Evolutionary conservation across 2,113 vertebrate genomes (phyloP).

Genomic region (Paraplagusia blochii): DNA sequence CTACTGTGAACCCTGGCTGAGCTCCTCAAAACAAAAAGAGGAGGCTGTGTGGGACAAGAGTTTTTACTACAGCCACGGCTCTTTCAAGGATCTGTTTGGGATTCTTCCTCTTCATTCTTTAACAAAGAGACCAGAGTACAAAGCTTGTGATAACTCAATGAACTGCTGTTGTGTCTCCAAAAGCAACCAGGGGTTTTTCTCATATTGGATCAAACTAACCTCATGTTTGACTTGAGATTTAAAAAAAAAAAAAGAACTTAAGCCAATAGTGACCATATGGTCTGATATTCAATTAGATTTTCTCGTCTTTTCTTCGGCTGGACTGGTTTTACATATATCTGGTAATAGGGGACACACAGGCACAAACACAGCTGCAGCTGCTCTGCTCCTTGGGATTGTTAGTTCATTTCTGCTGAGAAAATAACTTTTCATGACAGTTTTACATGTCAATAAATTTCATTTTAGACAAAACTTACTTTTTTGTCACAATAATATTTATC

Average conservation of each 20-base stretch:
- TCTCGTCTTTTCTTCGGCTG: constrained; percentile 3
- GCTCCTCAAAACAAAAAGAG: constrained; percentile 65
- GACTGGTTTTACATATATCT: constrained; percentile 38
- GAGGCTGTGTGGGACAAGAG: constrained; percentile 68
- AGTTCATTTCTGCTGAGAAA: not conserved
- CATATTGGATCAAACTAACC: constrained; percentile 62
- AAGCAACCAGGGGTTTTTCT: constrained; percentile 60
- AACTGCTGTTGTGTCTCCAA: constrained; percentile 68
- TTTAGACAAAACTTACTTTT: no score
- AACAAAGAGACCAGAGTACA: constrained; percentile 68
- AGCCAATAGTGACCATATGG: constrained; percentile 60
- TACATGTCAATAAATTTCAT: no score
- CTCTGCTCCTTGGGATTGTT: constrained; percentile 19
- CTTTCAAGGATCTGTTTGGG: constrained; percentile 74
- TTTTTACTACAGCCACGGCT: constrained; percentile 62
- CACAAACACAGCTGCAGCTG: constrained; percentile 26
- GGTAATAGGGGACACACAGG: constrained; percentile 12
- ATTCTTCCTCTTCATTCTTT: constrained; percentile 74
- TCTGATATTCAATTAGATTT: constrained; percentile 52
- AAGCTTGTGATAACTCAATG: constrained; percentile 70
- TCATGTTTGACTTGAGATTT: constrained; percentile 61
- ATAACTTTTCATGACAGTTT: no score
- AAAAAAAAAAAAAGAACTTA: constrained; percentile 43
- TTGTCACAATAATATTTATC: no score
- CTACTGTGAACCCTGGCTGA: constrained; percentile 81